These are phyloP conservation scores for Dinocampus coccinellae DNA, from an alignment of 2,888 invertebrate genomes.

Conservation along the genomic window DNA sequence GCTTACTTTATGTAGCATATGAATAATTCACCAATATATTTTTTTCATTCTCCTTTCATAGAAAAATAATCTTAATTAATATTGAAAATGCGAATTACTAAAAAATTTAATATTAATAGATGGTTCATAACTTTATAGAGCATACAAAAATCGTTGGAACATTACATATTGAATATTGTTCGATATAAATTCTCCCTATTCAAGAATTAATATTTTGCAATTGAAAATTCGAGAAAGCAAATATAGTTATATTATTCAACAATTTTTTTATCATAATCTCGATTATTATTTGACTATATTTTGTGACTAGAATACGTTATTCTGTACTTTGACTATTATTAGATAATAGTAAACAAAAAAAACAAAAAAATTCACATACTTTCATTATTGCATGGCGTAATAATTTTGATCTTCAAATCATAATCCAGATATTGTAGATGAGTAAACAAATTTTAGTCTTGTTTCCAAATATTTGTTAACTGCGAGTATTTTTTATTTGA, in stretches of 20 bases:
- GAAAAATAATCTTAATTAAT: too few species aligned
- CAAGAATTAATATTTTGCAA: neutral
- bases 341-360: neutral
- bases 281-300: neutral
- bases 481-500: neutral
- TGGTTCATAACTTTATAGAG: neutral
- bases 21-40: too few species aligned
- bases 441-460: neutral
- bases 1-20: too few species aligned
- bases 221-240: neutral
- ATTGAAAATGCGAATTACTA: neutral
- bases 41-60: too few species aligned
- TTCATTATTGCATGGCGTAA: neutral
- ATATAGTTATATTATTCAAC: neutral
- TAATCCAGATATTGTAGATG: neutral
- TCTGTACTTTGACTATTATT: constrained; percentile 1
- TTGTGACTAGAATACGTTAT: constrained; percentile 4
- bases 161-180: too few species aligned
- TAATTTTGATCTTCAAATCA: neutral
- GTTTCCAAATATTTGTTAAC: neutral
- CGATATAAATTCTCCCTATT: too few species aligned
- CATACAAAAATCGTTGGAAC: neutral
- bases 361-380: neutral
- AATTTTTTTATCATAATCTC: neutral
- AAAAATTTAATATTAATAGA: neutral